A percentile compares a stretch with the other conserved stretches of the same genome.
Conservation (phyloP, 23 tunicate genomes). For the Ascidia mentula region DNA sequence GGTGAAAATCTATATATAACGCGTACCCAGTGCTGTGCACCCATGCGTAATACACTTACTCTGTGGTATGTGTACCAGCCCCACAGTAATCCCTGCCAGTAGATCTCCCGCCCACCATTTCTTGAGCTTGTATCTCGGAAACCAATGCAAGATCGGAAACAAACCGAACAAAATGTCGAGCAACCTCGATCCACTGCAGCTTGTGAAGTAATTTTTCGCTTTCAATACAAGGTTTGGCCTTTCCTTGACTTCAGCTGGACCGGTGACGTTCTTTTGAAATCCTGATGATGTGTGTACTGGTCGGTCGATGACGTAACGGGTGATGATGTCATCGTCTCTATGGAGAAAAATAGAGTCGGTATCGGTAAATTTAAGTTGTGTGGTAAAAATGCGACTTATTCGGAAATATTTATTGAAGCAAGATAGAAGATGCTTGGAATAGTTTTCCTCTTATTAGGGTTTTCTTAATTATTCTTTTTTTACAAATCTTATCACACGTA, state of each 20-base stretch:
- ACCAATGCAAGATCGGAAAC: conserved; percentile 87
- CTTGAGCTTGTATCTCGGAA: conserved; percentile 55
- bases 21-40: too few relatives aligned
- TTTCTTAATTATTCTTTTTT: too few relatives aligned
- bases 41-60: conserved; percentile 59
- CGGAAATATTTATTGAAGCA: too few relatives aligned
- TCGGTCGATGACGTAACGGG: conserved; percentile 51
- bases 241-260: conserved; percentile 19
- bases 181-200: conserved; percentile 18
- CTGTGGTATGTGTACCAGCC: conserved; percentile 94
- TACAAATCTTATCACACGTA: too few relatives aligned
- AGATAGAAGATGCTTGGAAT: too few relatives aligned
- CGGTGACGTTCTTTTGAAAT: conserved; percentile 35
- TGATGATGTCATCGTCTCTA: conserved; percentile 14
- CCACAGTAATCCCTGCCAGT: conserved; percentile 87
- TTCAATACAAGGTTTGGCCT: conserved; percentile 21
- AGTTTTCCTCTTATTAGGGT: too few relatives aligned
- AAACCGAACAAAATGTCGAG: conserved; percentile 24
- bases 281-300: conserved; percentile 39
- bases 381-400: too few relatives aligned
- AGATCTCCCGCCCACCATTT: conserved; percentile 82
- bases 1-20: too few relatives aligned
- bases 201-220: conserved; percentile 19
- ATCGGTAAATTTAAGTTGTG: too few relatives aligned
- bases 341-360: too few relatives aligned